phyloP scores from a whole-genome alignment of 2,797 vertebrate species.

The Ibycter americanus region DNA sequence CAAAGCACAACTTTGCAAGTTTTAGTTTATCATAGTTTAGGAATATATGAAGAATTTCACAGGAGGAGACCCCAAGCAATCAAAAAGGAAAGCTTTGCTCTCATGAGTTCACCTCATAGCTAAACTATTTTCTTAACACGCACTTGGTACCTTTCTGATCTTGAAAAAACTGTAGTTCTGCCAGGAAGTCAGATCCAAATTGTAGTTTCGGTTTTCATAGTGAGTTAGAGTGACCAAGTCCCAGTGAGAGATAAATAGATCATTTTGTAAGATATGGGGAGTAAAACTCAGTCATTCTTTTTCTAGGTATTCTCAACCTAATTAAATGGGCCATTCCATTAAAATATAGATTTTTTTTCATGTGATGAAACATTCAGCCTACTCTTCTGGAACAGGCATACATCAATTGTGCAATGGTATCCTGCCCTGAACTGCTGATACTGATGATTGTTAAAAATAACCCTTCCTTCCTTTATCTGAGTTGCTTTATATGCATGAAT shows the following conservation, averaged over 20 bases:
- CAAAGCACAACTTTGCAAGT: background rate
- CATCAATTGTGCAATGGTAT: background rate
- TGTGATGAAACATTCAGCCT: background rate
- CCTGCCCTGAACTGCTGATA: background rate
- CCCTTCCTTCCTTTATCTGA: background rate
- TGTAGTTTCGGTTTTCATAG: background rate
- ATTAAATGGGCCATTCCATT: background rate
- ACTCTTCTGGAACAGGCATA: background rate
- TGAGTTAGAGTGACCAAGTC: background rate
- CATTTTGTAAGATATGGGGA: background rate
- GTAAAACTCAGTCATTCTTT: background rate
- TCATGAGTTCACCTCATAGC: background rate
- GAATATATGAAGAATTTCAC: background rate
- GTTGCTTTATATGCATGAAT: background rate
- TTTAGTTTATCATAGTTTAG: background rate
- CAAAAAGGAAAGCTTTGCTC: background rate
- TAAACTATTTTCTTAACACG: background rate
- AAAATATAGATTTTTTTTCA: background rate
- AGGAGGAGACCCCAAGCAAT: background rate
- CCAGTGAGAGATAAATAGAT: background rate
- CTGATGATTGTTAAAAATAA: background rate
- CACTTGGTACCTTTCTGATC: background rate
- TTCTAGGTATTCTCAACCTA: background rate
- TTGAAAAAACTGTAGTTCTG: background rate
- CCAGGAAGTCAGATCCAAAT: background rate